phyloP scores from a whole-genome alignment of 2,113 vertebrate species.

The Cinclus cinclus region DNA sequence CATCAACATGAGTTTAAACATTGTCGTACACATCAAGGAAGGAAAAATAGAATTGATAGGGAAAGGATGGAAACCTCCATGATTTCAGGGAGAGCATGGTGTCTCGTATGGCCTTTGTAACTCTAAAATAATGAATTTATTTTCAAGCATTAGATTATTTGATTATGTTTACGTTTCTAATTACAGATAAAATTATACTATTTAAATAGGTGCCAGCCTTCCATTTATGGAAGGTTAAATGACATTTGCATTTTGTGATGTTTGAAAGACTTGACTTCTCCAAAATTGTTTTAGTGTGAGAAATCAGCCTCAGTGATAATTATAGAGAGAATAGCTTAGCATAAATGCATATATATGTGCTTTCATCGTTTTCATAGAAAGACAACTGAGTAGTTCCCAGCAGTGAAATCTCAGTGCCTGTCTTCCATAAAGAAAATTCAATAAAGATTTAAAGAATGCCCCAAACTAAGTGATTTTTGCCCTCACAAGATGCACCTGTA shows the following conservation, averaged over 20 bases:
- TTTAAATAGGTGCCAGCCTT: neutral
- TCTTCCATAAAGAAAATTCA: neutral
- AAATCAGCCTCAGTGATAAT: slow-evolving; percentile 17
- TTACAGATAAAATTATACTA: neutral
- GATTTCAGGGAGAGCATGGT: neutral
- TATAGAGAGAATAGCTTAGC: slow-evolving; percentile 34
- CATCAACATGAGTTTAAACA: neutral
- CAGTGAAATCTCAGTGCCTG: neutral
- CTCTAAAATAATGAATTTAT: neutral
- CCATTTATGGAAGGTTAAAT: neutral
- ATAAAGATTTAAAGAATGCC: neutral
- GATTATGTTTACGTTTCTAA: slow-evolving; percentile 28
- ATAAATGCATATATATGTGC: slow-evolving; percentile 29
- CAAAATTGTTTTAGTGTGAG: slow-evolving; percentile 9
- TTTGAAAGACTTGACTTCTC: slow-evolving; percentile 4
- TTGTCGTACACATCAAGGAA: neutral
- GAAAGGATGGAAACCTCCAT: neutral
- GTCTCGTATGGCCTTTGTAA: neutral
- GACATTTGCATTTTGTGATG: neutral
- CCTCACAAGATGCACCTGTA: neutral
- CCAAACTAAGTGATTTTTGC: neutral
- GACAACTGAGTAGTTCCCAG: neutral
- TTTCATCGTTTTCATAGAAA: neutral
- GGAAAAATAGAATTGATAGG: neutral
- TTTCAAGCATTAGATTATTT: slow-evolving; percentile 14